Evolutionary conservation across 2,113 vertebrate genomes (phyloP).

Genomic region (Calyptommatus sinebrachiatus): DNA sequence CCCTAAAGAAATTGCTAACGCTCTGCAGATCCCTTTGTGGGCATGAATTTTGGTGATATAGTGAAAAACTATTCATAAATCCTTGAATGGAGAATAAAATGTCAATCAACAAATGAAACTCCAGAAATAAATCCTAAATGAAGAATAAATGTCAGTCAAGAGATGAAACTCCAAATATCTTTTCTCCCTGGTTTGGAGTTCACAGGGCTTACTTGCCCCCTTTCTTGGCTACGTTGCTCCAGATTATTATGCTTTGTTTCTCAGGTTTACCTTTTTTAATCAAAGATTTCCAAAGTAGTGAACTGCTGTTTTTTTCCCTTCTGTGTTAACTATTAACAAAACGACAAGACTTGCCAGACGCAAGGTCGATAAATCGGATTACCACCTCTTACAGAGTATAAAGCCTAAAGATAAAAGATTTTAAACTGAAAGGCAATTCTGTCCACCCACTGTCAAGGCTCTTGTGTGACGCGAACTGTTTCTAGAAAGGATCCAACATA

Average conservation of each 20-base stretch:
- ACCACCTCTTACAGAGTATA: too few relatives aligned
- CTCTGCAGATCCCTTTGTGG: constrained; percentile 36
- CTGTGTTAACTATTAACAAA: not conserved
- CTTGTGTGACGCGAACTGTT: too few relatives aligned
- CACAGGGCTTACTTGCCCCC: not conserved
- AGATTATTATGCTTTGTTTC: not conserved
- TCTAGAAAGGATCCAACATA: too few relatives aligned
- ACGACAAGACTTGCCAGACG: not conserved
- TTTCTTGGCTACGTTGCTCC: not conserved
- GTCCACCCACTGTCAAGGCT: too few relatives aligned
- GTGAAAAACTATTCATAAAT: too few relatives aligned
- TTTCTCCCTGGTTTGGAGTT: not conserved
- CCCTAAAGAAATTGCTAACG: constrained; percentile 40
- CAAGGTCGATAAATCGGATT: too few relatives aligned
- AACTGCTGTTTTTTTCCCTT: not conserved
- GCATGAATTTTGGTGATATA: not conserved
- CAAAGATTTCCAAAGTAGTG: not conserved
- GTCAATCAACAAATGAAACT: too few relatives aligned
- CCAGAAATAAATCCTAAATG: constrained; percentile 11
- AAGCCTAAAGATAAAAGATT: too few relatives aligned
- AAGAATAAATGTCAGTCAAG: constrained; percentile 25
- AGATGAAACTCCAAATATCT: not conserved
- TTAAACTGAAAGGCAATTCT: too few relatives aligned
- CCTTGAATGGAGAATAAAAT: too few relatives aligned
- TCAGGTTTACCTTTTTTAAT: too few relatives aligned